These are phyloP conservation scores for Coleophora flavipennella DNA, from an alignment of 2,888 invertebrate genomes.

Conservation along the genomic window DNA sequence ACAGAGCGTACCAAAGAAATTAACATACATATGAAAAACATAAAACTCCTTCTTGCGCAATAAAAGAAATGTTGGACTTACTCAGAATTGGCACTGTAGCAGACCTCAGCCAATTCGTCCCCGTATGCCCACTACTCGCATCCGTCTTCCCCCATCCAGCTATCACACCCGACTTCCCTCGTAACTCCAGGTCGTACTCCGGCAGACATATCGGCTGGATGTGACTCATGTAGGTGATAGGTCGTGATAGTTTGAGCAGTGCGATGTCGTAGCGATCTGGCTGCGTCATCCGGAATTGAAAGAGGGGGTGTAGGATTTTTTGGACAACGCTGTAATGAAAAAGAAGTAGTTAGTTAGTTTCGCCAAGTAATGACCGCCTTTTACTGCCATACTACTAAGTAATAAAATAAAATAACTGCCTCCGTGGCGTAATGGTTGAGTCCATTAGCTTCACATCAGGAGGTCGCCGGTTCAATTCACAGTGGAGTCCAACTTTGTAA, in stretches of 20 bases:
- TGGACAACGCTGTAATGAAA: conserved; percentile 72
- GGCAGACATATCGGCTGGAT: conserved; percentile 88
- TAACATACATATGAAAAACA: neutral
- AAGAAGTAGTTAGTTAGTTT: no score
- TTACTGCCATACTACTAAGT: no score
- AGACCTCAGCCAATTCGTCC: conserved; percentile 85
- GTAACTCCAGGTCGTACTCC: conserved; percentile 44
- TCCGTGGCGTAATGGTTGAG: no score
- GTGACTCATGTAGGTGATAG: conserved; percentile 76
- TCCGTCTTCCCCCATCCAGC: conserved; percentile 91
- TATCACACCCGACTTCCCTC: conserved; percentile 67
- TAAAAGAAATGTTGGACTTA: no score
- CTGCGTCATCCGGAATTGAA: conserved; percentile 85
- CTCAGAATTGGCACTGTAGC: conserved; percentile 87
- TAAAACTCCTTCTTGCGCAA: no score
- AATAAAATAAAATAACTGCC: no score
- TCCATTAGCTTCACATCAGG: no score
- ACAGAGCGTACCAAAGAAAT: no score
- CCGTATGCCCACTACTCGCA: conserved; percentile 79
- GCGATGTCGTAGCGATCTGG: conserved; percentile 88
- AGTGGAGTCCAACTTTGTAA: no score
- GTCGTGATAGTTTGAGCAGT: conserved; percentile 78
- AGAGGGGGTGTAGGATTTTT: conserved; percentile 85
- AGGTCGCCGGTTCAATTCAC: no score
- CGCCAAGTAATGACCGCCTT: no score